These are phyloP conservation scores for Paedocypris micromegethes DNA, from an alignment of 2,797 vertebrate species.

Conservation along the genomic window DNA sequence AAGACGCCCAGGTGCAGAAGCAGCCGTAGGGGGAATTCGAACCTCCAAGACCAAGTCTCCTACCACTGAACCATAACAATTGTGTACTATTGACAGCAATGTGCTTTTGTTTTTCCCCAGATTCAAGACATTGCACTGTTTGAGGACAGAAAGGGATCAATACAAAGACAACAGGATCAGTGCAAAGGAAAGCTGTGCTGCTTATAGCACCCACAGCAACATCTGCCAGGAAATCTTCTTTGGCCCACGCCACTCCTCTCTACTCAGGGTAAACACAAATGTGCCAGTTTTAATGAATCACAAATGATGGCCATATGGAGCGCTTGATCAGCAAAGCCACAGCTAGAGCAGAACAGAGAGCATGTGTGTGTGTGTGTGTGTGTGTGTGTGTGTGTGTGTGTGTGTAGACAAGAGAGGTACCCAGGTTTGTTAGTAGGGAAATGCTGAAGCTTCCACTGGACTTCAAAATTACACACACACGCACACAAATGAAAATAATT, in stretches of 20 bases:
- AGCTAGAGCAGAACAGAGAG: slow-evolving; percentile 26
- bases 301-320: slow-evolving; percentile 57
- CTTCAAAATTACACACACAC: slow-evolving; percentile 33
- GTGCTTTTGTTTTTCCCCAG: slow-evolving; percentile 48
- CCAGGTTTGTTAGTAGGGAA: background rate
- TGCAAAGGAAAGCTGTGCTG: slow-evolving; percentile 18
- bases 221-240: slow-evolving; percentile 49
- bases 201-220: slow-evolving; percentile 33
- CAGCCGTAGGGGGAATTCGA: too few relatives aligned
- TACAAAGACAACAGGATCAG: slow-evolving; percentile 29
- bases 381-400: too few relatives aligned
- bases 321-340: slow-evolving; percentile 27
- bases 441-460: slow-evolving; percentile 29
- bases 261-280: slow-evolving; percentile 42
- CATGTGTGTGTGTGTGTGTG: background rate
- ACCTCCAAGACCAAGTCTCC: too few relatives aligned
- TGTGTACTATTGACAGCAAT: too few relatives aligned
- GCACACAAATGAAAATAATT: too few relatives aligned
- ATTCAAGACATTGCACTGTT: slow-evolving; percentile 57
- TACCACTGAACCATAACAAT: too few relatives aligned
- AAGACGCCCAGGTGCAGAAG: too few relatives aligned
- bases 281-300: slow-evolving; percentile 51
- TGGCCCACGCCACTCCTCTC: slow-evolving; percentile 30
- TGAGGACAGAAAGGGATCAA: slow-evolving; percentile 37
- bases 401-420: too few relatives aligned